Percentiles rank a stretch among this genome's conserved stretches.
Conservation (phyloP, 2,797 vertebrate genomes). For the Loriculus beryllinus region DNA sequence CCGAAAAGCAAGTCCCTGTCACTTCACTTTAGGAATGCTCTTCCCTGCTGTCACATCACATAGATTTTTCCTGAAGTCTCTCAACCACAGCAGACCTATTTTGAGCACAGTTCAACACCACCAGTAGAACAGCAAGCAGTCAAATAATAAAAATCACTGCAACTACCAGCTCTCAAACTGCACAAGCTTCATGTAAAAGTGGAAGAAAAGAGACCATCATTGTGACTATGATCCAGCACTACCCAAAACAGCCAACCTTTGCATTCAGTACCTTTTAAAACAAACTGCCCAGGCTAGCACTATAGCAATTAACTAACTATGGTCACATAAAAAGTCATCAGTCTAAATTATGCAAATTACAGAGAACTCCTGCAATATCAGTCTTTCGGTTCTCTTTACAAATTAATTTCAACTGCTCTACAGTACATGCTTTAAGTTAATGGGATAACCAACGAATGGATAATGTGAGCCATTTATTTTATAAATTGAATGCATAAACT, state of each 20-base stretch:
- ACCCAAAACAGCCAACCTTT: neutral
- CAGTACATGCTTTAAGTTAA: neutral
- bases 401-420: neutral
- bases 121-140: neutral
- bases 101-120: neutral
- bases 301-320: neutral
- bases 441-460: neutral
- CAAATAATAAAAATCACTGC: neutral
- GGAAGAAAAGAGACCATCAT: neutral
- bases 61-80: neutral
- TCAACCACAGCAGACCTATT: neutral
- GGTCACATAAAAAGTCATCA: neutral
- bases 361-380: neutral
- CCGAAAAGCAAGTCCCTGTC: neutral
- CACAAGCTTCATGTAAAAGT: neutral
- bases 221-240: neutral
- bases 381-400: neutral
- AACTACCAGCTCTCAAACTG: neutral
- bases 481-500: neutral
- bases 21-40: neutral
- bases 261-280: neutral
- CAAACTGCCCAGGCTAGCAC: neutral
- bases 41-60: neutral
- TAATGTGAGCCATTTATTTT: neutral
- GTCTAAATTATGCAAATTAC: neutral